Evolutionary conservation across 2,888 invertebrate genomes (phyloP), one percentile per base, ranked within the genome.

Genomic region (Dynastes hyllus): DNA sequence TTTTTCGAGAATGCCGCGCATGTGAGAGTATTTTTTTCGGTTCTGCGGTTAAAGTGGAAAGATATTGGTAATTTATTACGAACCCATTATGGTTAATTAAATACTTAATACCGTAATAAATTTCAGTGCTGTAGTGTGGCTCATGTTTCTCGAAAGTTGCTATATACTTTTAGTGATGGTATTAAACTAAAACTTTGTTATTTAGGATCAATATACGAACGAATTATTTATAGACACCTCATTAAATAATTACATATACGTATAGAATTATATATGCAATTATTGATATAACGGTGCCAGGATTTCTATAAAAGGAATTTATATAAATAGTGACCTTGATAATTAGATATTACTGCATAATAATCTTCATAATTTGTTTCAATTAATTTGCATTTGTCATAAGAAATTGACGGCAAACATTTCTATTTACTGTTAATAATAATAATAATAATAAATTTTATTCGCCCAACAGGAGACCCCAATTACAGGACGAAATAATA

Each of bases 51-150:
- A 71, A 71, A 71, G 71, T 71, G 71, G 71, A 71, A 37, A 71
- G 71, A 71, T 71, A 58, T 71, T 71, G 53, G 37, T 71, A 71
- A 71, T 71, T 71, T 71, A 71, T 71, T 71, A 71, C 71, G 71
- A 71, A 71, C 55, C 71, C 71, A 71, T 71, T 71, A 71, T 55
- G 37, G 58, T 58, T 70, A 71, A 71, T 71, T 71, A 71, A 71
- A 55, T 71, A 71, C 58, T 71, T 58, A 71, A 71, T 71, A 71
- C 55, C n/a, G 71, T 71, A 71, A 71, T 71, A 71, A 71, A 71
- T 71, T 58, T 55, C n/a, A 58, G 16, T 9, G 55, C 55, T n/a
- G 29, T 51, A 53, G 27, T 70, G 51, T 70, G 5, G 51, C 50
- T 37, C 37, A 37, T 37, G 32, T 71, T 71, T 58, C 71, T 37